phyloP scores from a whole-genome alignment of 2,888 invertebrate genomes.

The Hydroisotoma schaefferi region DNA sequence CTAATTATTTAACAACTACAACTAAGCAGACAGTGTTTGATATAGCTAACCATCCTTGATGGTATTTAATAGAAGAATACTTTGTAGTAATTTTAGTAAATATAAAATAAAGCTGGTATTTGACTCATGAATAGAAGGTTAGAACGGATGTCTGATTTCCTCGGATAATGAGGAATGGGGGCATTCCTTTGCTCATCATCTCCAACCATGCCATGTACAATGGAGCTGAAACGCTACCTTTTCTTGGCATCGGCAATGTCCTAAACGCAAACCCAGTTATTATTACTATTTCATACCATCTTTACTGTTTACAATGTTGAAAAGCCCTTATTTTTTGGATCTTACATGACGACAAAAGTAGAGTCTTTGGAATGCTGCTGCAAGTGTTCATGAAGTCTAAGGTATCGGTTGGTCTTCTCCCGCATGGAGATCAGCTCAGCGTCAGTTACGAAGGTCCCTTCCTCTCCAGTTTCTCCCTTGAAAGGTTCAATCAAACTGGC shows the following conservation, averaged over 20 bases:
- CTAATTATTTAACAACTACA: too few relatives aligned
- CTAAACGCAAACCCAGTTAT: slow-evolving; percentile 54
- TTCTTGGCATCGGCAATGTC: slow-evolving; percentile 91
- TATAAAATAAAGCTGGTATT: too few relatives aligned
- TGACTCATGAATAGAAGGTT: slow-evolving; percentile 81
- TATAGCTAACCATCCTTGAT: too few relatives aligned
- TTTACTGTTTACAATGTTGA: not conserved
- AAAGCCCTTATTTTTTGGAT: too few relatives aligned
- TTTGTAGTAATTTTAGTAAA: too few relatives aligned
- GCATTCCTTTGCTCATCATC: slow-evolving; percentile 78
- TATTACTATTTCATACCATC: not conserved
- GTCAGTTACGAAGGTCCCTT: slow-evolving; percentile 57
- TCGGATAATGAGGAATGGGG: slow-evolving; percentile 76
- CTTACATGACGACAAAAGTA: slow-evolving; percentile 85
- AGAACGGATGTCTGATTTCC: slow-evolving; percentile 86
- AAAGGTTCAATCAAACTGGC: slow-evolving; percentile 69
- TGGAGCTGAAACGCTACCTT: slow-evolving; percentile 83
- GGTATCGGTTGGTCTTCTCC: slow-evolving; percentile 83
- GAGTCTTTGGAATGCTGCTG: slow-evolving; percentile 75
- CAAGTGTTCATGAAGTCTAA: slow-evolving; percentile 82
- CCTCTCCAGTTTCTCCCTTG: slow-evolving; percentile 50
- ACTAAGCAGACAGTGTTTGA: too few relatives aligned
- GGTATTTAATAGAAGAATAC: too few relatives aligned
- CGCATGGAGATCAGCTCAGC: slow-evolving; percentile 75
- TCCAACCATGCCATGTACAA: slow-evolving; percentile 97